Conservation (phyloP, 2,797 vertebrate species). For the Anas capensis region DNA sequence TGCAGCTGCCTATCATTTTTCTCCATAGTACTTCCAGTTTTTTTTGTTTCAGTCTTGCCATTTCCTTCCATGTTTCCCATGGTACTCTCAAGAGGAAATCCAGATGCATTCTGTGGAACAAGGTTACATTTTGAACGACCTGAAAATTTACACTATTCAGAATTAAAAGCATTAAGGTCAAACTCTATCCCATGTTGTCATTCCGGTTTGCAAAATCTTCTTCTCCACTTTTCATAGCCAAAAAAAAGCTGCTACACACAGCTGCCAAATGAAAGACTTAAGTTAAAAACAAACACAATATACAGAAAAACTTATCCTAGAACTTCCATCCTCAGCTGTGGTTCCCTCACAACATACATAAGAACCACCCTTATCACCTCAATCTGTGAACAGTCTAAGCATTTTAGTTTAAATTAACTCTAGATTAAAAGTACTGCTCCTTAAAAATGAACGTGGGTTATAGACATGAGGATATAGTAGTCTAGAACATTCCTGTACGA, state of each 20-base stretch:
- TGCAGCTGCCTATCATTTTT: slow-evolving; percentile 11
- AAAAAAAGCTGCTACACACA: background rate
- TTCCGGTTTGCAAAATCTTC: background rate
- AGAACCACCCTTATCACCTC: background rate
- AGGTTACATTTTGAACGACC: slow-evolving; percentile 61
- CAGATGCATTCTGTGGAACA: slow-evolving; percentile 65
- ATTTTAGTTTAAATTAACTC: background rate
- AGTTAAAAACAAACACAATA: background rate
- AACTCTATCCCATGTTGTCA: background rate
- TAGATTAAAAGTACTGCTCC: background rate
- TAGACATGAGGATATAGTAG: background rate
- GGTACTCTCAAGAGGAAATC: slow-evolving; percentile 42
- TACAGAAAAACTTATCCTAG: background rate
- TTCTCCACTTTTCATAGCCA: background rate
- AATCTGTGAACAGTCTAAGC: background rate
- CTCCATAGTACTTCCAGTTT: background rate
- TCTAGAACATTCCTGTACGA: background rate
- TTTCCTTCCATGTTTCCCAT: slow-evolving; percentile 35
- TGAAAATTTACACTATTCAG: background rate
- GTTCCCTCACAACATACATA: background rate
- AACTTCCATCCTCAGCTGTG: background rate
- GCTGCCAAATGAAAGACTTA: background rate
- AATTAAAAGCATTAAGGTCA: slow-evolving; percentile 21
- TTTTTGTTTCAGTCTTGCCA: slow-evolving; percentile 41
- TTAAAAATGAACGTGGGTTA: background rate